A percentile compares a stretch with the other conserved stretches of the same genome.
phyloP scores from a whole-genome alignment of 2,797 vertebrate genomes.

The Liasis olivaceus region DNA sequence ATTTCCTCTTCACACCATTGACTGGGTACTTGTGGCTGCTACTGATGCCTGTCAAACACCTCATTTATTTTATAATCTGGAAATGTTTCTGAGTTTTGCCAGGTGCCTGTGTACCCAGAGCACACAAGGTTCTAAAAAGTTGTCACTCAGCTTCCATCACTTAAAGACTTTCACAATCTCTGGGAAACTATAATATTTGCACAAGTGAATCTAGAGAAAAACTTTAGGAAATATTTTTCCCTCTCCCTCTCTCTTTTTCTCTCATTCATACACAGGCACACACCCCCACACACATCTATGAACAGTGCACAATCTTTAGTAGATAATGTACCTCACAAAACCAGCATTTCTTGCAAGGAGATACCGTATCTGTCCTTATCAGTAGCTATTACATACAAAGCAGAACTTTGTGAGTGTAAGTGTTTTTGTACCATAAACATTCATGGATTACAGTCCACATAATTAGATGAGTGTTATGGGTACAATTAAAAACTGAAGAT shows the following conservation, averaged over 20 bases:
- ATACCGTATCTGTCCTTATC: not conserved
- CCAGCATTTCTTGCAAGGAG: not conserved
- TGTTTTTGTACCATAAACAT: not conserved
- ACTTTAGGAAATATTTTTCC: not conserved
- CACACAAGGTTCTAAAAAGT: conserved; percentile 8
- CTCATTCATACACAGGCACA: not conserved
- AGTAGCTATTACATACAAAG: not conserved
- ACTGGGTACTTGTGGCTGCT: conserved; percentile 38
- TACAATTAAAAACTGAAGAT: not conserved
- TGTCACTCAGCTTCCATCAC: not conserved
- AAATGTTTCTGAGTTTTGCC: conserved; percentile 28
- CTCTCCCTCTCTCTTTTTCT: not conserved
- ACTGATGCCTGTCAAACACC: conserved; percentile 41
- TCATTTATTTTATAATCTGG: conserved; percentile 43
- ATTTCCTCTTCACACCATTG: conserved; percentile 38
- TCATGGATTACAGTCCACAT: not conserved
- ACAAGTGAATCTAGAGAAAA: not conserved
- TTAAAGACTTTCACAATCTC: not conserved
- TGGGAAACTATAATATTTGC: not conserved
- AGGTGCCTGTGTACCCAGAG: conserved; percentile 17
- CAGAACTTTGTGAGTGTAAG: not conserved
- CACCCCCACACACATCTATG: not conserved
- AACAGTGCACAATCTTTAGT: not conserved
- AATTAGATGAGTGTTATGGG: not conserved
- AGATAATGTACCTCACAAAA: not conserved